phyloP scores from a whole-genome alignment of 2,888 invertebrate species.

The Quadroppia sp. region DNA sequence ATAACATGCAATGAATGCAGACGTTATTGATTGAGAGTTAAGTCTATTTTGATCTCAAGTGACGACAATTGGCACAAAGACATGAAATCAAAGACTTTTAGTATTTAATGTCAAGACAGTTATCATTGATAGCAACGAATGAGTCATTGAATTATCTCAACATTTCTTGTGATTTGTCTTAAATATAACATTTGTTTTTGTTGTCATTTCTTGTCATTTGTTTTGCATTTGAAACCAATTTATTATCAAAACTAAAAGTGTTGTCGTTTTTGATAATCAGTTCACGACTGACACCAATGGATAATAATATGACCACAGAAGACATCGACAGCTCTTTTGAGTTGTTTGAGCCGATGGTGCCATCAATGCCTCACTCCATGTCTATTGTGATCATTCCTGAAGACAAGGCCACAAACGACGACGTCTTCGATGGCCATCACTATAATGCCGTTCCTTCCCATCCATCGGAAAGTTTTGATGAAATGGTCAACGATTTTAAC shows the following conservation, averaged over 20 bases:
- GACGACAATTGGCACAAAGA: too few relatives aligned
- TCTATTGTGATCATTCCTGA: conserved; percentile 18
- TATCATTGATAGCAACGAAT: too few relatives aligned
- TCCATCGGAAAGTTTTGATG: neutral
- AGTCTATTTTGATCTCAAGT: too few relatives aligned
- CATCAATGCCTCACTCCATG: neutral
- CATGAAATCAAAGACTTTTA: too few relatives aligned
- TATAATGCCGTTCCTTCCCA: neutral
- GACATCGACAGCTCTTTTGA: neutral
- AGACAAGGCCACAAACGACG: neutral
- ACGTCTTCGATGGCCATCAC: neutral
- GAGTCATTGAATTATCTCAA: too few relatives aligned
- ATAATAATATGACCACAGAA: neutral
- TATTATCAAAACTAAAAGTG: neutral
- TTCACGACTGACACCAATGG: neutral
- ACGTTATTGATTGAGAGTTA: too few relatives aligned
- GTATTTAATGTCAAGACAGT: too few relatives aligned
- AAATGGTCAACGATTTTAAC: neutral
- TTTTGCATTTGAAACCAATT: too few relatives aligned
- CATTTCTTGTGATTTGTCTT: too few relatives aligned
- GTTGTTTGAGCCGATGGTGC: neutral
- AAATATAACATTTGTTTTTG: too few relatives aligned
- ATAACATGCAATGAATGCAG: too few relatives aligned
- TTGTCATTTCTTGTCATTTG: too few relatives aligned
- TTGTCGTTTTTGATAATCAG: conserved; percentile 19